These are phyloP conservation scores for Barnardius zonarius DNA, from an alignment of 2,113 vertebrate species.

Conservation along the genomic window DNA sequence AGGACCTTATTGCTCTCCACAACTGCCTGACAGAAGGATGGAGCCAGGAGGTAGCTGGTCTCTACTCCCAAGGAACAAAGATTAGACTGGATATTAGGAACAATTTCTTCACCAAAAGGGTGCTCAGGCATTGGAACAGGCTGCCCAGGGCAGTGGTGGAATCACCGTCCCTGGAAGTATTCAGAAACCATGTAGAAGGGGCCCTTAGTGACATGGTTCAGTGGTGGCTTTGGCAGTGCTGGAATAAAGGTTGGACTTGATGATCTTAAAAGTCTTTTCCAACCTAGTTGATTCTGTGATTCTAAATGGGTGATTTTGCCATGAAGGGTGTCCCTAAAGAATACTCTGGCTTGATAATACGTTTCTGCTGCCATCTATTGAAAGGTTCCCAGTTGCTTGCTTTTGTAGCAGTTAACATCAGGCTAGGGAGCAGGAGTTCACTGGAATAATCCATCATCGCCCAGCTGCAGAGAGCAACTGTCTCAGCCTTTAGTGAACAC, in stretches of 20 bases:
- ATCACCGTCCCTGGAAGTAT: not conserved
- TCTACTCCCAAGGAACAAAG: not conserved
- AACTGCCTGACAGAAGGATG: not conserved
- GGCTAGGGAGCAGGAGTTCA: not conserved
- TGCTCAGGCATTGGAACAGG: not conserved
- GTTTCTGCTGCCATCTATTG: conserved; percentile 61
- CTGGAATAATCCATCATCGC: not conserved
- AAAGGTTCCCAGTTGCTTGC: not conserved
- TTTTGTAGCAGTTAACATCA: not conserved
- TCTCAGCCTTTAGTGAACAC: not conserved
- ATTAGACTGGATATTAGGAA: not conserved
- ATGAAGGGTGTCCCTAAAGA: not conserved
- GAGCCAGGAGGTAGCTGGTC: not conserved
- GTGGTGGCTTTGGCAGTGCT: not conserved
- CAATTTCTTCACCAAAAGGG: not conserved
- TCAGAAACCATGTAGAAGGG: not conserved
- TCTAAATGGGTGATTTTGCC: not conserved
- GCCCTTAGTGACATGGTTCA: not conserved
- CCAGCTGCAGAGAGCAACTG: not conserved
- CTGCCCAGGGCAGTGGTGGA: not conserved
- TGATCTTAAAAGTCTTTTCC: not conserved
- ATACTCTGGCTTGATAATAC: not conserved
- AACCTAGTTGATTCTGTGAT: not conserved
- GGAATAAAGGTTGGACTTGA: not conserved
- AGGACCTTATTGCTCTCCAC: not conserved